Conservation (phyloP, 1,140 invertebrate species). For the Liolophura sinensis region DNA sequence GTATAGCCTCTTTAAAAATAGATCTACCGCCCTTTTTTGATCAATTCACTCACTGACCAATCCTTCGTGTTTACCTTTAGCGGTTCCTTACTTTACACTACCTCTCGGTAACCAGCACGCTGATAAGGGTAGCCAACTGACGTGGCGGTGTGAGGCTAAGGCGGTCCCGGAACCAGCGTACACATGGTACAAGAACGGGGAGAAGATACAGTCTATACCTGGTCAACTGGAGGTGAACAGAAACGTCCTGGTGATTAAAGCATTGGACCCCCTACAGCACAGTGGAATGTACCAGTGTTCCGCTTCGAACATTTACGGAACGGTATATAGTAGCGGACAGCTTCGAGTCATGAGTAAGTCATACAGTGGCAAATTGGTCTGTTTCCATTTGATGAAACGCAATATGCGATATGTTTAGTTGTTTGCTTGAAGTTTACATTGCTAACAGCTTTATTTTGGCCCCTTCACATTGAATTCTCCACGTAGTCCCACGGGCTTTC, state of each 20-base stretch:
- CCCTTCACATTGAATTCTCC: too few relatives aligned
- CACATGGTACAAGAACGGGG: conserved; percentile 78
- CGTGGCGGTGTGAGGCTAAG: conserved; percentile 95
- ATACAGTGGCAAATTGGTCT: too few relatives aligned
- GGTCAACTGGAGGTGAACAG: conserved; percentile 9
- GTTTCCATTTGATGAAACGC: too few relatives aligned
- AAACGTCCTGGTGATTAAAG: conserved; percentile 14
- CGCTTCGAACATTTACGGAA: conserved; percentile 85
- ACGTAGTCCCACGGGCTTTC: too few relatives aligned
- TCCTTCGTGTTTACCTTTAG: conserved; percentile 57
- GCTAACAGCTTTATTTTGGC: too few relatives aligned
- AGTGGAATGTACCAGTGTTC: conserved; percentile 96
- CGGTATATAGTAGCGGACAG: conserved; percentile 35
- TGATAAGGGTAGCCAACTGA: conserved; percentile 78
- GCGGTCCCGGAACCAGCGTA: conserved; percentile 92
- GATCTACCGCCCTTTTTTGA: too few relatives aligned
- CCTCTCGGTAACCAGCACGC: conserved; percentile 85
- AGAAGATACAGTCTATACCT: conserved; percentile 66
- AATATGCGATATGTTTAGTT: too few relatives aligned
- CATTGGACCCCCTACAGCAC: conserved; percentile 19
- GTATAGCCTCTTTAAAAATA: too few relatives aligned
- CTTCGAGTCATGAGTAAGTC: conserved; percentile 9
- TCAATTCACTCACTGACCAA: background rate
- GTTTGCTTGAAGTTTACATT: too few relatives aligned
- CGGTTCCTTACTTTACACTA: conserved; percentile 90